Evolutionary conservation across 2,797 vertebrate genomes (phyloP), one percentile per base, ranked within the genome.

Genomic region (Fistularia commersonii): DNA sequence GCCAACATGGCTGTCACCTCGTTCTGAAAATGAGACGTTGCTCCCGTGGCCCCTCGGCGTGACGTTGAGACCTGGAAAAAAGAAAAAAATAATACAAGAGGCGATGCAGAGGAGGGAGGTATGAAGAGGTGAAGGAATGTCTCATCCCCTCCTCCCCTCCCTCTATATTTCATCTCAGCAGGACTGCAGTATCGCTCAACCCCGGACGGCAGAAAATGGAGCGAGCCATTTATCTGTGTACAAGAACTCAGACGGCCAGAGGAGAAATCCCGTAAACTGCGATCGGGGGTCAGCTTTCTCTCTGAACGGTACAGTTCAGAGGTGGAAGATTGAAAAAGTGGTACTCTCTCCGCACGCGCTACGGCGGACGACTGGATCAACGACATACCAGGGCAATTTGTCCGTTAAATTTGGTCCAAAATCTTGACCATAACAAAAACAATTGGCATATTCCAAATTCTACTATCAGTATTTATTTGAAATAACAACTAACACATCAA

Each of bases 1-100:
- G 34, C 62, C 51, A 39, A 60, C 56, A 70, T 60, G 68, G 69
- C 57, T 61, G 77, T 79, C 69, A 68, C 69, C 70, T 79, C 71
- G 57, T 80, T 76, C 72, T 76, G 60, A 72, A 23, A 65, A 70
- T 11, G 32, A 74, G 53, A 45, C 11, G 43, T 36, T 11, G 11
- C 46, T 69, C 32, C 50, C 44, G 34, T 51, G 66, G 42, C 48
- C 49, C 43, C 48, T 41, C 64, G 15, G 36, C 11, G 8, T 39
- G 13, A 36, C 36, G 9, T 15, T 36, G 8, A 15, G 48, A 23
- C 23, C 23, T 23, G 23, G 4, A 23, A 23, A 23, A 23, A 23
- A 23, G 23, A 23, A 23, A 23, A 23, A 23, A 23, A 2, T 23
- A n/a, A n/a, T n/a, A n/a, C 23, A 23, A 23, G 14, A 59, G 34